These are phyloP conservation scores for Amphipoea oculea DNA, from an alignment of 2,888 invertebrate genomes.

Conservation along the genomic window DNA sequence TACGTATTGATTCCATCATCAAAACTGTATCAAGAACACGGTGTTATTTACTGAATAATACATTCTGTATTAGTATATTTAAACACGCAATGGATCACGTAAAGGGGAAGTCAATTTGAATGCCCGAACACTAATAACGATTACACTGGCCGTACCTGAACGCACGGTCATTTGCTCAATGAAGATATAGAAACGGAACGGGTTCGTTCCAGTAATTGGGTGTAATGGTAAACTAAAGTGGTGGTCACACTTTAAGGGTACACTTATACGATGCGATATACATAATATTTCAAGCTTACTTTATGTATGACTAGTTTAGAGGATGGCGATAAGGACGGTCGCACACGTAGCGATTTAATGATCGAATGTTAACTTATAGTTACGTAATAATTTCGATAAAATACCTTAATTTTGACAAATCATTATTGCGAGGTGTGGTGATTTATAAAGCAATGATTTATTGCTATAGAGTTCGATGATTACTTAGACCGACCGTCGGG, in stretches of 20 bases:
- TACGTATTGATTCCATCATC: constrained; percentile 82
- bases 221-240: constrained; percentile 70
- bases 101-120: constrained; percentile 74
- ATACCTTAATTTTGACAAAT: constrained; percentile 86
- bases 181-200: constrained; percentile 71
- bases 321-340: constrained; percentile 90
- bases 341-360: constrained; percentile 86
- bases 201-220: constrained; percentile 60
- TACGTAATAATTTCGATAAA: constrained; percentile 83
- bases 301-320: constrained; percentile 89
- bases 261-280: constrained; percentile 79
- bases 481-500: constrained; percentile 66
- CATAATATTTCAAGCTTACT: constrained; percentile 82
- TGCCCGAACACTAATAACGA: constrained; percentile 77
- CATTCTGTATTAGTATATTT: constrained; percentile 84
- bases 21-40: constrained; percentile 81
- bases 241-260: constrained; percentile 77
- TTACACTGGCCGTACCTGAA: constrained; percentile 66
- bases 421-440: constrained; percentile 85
- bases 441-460: constrained; percentile 76
- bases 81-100: constrained; percentile 83
- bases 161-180: constrained; percentile 69
- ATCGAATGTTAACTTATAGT: constrained; percentile 82
- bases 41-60: constrained; percentile 86
- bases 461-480: constrained; percentile 70